A percentile compares a stretch with the other conserved stretches of the same genome.
Conservation (phyloP, 2,888 invertebrate genomes). For the Rhimphoctona megacephalus region DNA sequence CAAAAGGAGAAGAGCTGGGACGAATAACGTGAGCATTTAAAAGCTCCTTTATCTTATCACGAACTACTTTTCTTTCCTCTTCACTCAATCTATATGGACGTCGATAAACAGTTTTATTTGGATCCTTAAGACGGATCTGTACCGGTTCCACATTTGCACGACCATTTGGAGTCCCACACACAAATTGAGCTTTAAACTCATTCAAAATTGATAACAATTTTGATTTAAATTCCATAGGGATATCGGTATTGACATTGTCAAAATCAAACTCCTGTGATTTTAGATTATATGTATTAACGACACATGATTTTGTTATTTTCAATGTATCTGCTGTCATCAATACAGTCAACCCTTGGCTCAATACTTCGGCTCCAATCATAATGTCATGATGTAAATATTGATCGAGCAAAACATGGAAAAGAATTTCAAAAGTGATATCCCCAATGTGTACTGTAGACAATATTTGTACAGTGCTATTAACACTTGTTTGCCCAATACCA, state of each 20-base stretch:
- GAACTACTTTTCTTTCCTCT: slow-evolving; percentile 1
- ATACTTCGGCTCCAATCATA: too few relatives aligned
- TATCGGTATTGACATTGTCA: too few relatives aligned
- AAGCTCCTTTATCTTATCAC: neutral
- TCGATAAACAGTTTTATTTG: slow-evolving; percentile 3
- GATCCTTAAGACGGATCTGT: neutral
- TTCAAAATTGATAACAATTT: neutral
- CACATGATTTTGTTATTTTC: neutral
- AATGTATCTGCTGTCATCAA: neutral
- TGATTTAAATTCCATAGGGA: too few relatives aligned
- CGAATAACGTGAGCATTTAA: too few relatives aligned
- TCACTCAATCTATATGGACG: neutral
- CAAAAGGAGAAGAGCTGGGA: neutral
- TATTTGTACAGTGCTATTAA: neutral
- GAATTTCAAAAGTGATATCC: too few relatives aligned
- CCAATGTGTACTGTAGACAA: neutral
- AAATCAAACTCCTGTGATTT: too few relatives aligned
- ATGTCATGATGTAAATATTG: neutral
- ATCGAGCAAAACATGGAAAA: too few relatives aligned
- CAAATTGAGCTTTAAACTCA: neutral
- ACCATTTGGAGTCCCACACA: neutral
- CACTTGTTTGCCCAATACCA: slow-evolving; percentile 12
- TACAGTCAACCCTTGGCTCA: too few relatives aligned
- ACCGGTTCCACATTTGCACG: neutral
- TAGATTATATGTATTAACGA: too few relatives aligned